Evolutionary conservation across 2,888 invertebrate species (phyloP).

Genomic region (Molanna angustata): DNA sequence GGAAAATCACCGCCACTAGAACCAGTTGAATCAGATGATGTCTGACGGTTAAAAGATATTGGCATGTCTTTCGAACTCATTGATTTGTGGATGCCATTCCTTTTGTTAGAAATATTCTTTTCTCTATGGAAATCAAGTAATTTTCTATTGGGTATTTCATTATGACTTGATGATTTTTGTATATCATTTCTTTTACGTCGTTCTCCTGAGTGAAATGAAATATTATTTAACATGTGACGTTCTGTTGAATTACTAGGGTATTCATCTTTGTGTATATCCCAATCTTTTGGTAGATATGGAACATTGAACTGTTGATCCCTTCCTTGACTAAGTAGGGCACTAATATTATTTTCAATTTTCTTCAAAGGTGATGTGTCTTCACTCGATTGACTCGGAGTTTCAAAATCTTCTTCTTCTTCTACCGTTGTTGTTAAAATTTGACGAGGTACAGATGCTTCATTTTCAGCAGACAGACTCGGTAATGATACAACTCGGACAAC

Average conservation of each 20-base stretch:
- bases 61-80: slow-evolving; percentile 72
- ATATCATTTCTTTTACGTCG: slow-evolving; percentile 56
- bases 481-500: slow-evolving; percentile 68
- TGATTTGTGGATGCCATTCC: slow-evolving; percentile 70
- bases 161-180: slow-evolving; percentile 62
- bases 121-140: slow-evolving; percentile 52
- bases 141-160: slow-evolving; percentile 57
- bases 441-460: slow-evolving; percentile 54
- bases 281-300: slow-evolving; percentile 56
- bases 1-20: slow-evolving; percentile 60
- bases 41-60: slow-evolving; percentile 54
- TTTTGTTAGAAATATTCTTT: slow-evolving; percentile 49
- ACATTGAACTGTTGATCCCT: slow-evolving; percentile 55
- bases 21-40: slow-evolving; percentile 53
- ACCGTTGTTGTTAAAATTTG: slow-evolving; percentile 67
- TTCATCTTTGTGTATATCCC: slow-evolving; percentile 58
- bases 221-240: slow-evolving; percentile 53
- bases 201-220: slow-evolving; percentile 55
- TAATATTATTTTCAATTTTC: slow-evolving; percentile 71
- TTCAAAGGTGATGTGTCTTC: slow-evolving; percentile 65
- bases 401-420: slow-evolving; percentile 69
- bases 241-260: slow-evolving; percentile 56
- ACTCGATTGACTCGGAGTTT: slow-evolving; percentile 60
- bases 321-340: slow-evolving; percentile 62
- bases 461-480: slow-evolving; percentile 60